These are phyloP conservation scores for Sipha maydis DNA, from an alignment of 2,888 invertebrate species.

Conservation along the genomic window DNA sequence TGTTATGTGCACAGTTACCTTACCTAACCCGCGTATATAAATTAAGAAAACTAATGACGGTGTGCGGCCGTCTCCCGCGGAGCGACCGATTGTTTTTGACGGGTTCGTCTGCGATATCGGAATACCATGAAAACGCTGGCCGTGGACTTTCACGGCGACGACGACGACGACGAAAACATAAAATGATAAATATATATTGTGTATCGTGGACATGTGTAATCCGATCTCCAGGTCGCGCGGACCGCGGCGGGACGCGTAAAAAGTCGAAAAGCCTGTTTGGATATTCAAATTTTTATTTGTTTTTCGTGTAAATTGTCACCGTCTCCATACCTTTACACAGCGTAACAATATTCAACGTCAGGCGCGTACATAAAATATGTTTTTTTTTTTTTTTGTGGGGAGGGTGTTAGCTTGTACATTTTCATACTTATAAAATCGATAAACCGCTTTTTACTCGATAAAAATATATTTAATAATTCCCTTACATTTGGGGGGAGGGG, in stretches of 20 bases:
- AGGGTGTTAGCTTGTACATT: too few species aligned
- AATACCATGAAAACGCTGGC: conserved; percentile 22
- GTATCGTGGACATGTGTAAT: background rate
- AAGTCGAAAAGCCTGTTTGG: conserved; percentile 12
- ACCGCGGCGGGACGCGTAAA: background rate
- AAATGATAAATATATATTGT: background rate
- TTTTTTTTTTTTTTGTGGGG: too few species aligned
- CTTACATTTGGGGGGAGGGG: too few species aligned
- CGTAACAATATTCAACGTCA: too few species aligned
- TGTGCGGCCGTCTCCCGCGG: conserved; percentile 41
- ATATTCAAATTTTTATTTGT: background rate
- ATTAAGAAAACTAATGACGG: conserved; percentile 53
- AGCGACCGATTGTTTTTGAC: conserved; percentile 57
- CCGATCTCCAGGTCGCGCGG: background rate
- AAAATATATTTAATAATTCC: too few species aligned
- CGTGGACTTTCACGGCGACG: conserved; percentile 42
- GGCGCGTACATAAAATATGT: too few species aligned
- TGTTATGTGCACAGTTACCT: too few species aligned
- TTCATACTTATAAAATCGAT: too few species aligned
- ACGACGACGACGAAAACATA: conserved; percentile 14
- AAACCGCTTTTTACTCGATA: too few species aligned
- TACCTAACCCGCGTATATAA: conserved; percentile 21
- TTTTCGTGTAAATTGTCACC: background rate
- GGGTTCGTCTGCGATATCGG: conserved; percentile 54
- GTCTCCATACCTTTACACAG: too few species aligned